Evolutionary conservation across 1,140 invertebrate genomes (phyloP).

Genomic region (Schlechtendalia chinensis): DNA sequence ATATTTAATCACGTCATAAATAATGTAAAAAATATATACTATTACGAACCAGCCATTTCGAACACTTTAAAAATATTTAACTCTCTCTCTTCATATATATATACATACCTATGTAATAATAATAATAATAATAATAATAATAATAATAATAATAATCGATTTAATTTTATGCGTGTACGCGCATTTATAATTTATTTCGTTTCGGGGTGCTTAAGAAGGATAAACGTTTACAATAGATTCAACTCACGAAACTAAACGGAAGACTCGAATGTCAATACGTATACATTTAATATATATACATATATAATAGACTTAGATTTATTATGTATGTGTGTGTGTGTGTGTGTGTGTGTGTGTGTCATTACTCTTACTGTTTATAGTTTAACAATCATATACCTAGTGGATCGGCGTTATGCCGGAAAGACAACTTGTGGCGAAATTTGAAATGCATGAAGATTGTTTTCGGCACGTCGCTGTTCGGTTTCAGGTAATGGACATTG

Average conservation of each 20-base stretch:
- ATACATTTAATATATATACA: no score
- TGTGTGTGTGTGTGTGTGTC: neutral
- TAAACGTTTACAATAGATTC: neutral
- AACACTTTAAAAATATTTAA: neutral
- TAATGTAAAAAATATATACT: neutral
- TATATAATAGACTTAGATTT: no score
- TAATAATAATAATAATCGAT: constrained; percentile 1
- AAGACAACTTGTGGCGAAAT: constrained; percentile 75
- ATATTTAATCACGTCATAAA: neutral
- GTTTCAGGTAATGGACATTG: constrained; percentile 67
- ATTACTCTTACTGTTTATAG: constrained; percentile 57
- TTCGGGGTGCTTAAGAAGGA: neutral
- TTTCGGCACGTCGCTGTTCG: constrained; percentile 72
- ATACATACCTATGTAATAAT: no score
- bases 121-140: no score
- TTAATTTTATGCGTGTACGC: neutral
- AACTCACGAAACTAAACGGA: neutral
- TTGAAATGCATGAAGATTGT: constrained; percentile 78
- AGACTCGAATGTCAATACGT: neutral
- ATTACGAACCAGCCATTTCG: neutral
- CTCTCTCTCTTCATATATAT: neutral
- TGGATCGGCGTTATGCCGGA: constrained; percentile 75
- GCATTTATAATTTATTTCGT: constrained; percentile 3
- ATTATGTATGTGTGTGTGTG: neutral
- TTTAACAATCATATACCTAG: constrained; percentile 83